Evolutionary conservation across 2,888 invertebrate species (phyloP).

Genomic region (Mesochorus sp.): DNA sequence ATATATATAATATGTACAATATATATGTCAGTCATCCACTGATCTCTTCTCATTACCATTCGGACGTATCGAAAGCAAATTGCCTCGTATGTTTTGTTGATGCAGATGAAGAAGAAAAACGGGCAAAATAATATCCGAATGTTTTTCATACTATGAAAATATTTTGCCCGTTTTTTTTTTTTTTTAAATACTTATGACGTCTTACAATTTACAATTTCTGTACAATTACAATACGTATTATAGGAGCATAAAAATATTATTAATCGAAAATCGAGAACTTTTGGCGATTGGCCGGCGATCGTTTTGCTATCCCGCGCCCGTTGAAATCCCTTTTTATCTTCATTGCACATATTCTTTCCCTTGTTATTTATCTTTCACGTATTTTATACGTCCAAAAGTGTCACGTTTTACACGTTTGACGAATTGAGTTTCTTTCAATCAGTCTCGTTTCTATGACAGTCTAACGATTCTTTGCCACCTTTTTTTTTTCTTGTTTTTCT

Average conservation of each 20-base stretch:
- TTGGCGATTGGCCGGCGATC: slow-evolving; percentile 51
- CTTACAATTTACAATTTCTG: slow-evolving; percentile 48
- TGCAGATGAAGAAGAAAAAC: too few species aligned
- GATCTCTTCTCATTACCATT: too few species aligned
- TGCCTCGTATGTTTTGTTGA: too few species aligned
- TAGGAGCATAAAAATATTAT: background rate
- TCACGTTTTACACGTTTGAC: background rate
- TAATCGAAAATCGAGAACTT: slow-evolving; percentile 36
- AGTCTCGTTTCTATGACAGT: slow-evolving; percentile 34
- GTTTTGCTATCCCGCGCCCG: slow-evolving; percentile 55
- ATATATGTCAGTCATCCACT: too few species aligned
- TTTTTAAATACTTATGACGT: too few species aligned
- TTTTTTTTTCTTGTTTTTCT: slow-evolving; percentile 1
- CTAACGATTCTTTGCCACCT: slow-evolving; percentile 21
- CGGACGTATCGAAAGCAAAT: too few species aligned
- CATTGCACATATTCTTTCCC: too few species aligned
- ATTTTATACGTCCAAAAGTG: background rate
- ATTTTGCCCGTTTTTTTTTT: background rate
- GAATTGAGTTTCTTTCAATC: background rate
- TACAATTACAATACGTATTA: slow-evolving; percentile 20
- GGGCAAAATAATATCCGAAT: background rate
- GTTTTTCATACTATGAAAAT: slow-evolving; percentile 4
- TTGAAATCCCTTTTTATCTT: slow-evolving; percentile 16
- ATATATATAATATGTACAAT: too few species aligned
- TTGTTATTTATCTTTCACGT: background rate